phyloP scores from a whole-genome alignment of 2,888 invertebrate species.

The Clostera curtula region DNA sequence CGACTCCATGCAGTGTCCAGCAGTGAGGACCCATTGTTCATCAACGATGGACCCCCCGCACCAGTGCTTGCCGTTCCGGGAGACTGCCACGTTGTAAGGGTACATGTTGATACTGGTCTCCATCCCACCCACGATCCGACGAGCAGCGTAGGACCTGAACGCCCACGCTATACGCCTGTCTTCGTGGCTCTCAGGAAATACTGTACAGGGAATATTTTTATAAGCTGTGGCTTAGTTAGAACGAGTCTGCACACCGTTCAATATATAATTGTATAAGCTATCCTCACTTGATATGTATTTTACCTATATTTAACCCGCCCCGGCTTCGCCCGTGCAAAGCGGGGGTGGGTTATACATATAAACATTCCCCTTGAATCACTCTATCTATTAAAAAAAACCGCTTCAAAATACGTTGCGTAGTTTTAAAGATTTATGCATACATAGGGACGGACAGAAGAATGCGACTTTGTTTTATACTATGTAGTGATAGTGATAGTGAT shows the following conservation, averaged over 20 bases:
- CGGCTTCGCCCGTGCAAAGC: too few species aligned
- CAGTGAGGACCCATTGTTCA: constrained; percentile 65
- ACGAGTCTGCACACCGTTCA: background rate
- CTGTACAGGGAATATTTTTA: constrained; percentile 19
- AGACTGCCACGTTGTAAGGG: constrained; percentile 62
- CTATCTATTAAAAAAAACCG: too few species aligned
- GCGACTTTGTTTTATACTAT: too few species aligned
- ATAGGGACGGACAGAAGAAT: too few species aligned
- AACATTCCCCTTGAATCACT: too few species aligned
- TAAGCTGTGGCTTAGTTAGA: background rate
- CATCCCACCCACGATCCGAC: constrained; percentile 64
- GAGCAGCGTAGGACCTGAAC: constrained; percentile 53
- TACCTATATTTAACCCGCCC: too few species aligned
- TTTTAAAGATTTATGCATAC: too few species aligned
- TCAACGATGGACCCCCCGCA: constrained; percentile 66
- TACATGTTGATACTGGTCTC: constrained; percentile 62
- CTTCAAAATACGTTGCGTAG: too few species aligned
- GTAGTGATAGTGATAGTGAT: too few species aligned
- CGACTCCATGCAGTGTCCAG: constrained; percentile 64
- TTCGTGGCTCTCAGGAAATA: constrained; percentile 26
- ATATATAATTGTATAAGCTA: too few species aligned
- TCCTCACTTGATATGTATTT: too few species aligned
- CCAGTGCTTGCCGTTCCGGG: constrained; percentile 57
- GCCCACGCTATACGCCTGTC: constrained; percentile 51
- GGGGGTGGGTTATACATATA: too few species aligned